Evolutionary conservation across 2,888 invertebrate species (phyloP), one percentile per base, ranked within the genome.

Genomic region (Eristalis arbustorum): DNA sequence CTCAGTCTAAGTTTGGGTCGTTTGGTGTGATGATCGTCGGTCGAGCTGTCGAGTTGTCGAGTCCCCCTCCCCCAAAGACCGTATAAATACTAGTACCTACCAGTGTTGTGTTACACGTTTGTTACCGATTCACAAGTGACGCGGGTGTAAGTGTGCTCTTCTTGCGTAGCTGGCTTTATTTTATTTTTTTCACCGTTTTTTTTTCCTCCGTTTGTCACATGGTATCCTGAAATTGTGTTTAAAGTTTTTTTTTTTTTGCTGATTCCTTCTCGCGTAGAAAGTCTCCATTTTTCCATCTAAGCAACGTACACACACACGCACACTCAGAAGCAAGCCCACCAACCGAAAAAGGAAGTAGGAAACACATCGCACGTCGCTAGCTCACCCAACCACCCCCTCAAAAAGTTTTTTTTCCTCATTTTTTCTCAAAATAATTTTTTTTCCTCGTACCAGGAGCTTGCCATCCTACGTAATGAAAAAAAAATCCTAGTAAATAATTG

Each of bases 1-100:
- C 34, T 80, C 79, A 84, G 84, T 80, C 72, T 73, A 73, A 64
- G 63, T 84, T 81, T 68, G 76, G 81, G 76, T 84, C 84, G 84
- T 84, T 84, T 80, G 80, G 80, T 81, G 84, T 77, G 64, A 84
- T 64, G 75, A 59, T 76, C 84, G 63, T 73, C 68, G 72, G 72
- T 72, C 71, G 66, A 37, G 37, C 13, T 37, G 37, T 37, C n/a
- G n/a, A n/a, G n/a, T n/a, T n/a, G n/a, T n/a, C n/a, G n/a, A n/a
- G n/a, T n/a, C n/a, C n/a, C n/a, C n/a, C 3, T 37, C 37, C 11
- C 8, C 11, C 8, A 37, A 37, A 37, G 13, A 13, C 37, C 37
- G 13, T 31, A 31, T 31, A 37, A 75, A 72, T 76, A 75, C 62
- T 18, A n/a, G 8, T 18, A 18, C 18, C 49, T 18, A 18, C 18